phyloP scores from a whole-genome alignment of 2,113 vertebrate genomes.

The Athene noctua region DNA sequence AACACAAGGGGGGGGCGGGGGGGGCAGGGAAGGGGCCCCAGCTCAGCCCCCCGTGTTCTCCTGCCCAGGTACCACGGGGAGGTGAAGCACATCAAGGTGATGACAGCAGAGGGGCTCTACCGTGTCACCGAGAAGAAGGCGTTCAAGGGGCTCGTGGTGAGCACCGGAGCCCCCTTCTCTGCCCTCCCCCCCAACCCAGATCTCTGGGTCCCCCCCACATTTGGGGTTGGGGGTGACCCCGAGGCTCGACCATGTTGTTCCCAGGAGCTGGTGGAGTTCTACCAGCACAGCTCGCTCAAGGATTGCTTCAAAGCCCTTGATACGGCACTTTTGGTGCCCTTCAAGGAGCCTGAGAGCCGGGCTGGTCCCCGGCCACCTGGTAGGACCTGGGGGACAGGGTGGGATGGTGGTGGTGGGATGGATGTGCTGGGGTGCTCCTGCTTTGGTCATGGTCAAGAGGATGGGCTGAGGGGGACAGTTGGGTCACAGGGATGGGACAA shows the following conservation, averaged over 20 bases:
- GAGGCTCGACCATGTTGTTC: neutral
- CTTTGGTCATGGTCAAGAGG: too few species aligned
- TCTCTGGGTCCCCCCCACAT: too few species aligned
- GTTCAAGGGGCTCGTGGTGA: conserved; percentile 86
- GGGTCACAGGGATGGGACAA: neutral
- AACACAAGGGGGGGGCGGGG: too few species aligned
- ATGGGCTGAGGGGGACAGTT: neutral
- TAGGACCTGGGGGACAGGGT: neutral
- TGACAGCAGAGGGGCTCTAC: conserved; percentile 82
- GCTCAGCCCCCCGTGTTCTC: neutral
- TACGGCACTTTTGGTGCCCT: conserved; percentile 81
- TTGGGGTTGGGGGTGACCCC: neutral
- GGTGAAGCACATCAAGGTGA: conserved; percentile 91
- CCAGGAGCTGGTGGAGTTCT: conserved; percentile 89
- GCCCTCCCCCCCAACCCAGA: too few species aligned
- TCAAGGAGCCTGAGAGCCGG: conserved; percentile 83
- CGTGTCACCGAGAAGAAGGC: conserved; percentile 93
- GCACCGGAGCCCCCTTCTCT: neutral
- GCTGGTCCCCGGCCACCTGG: conserved; percentile 62
- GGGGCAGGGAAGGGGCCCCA: rapidly evolving
- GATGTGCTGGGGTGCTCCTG: neutral
- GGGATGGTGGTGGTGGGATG: neutral
- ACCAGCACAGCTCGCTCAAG: conserved; percentile 87
- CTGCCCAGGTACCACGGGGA: conserved; percentile 83
- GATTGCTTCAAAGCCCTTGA: conserved; percentile 91